Conservation (phyloP, 2,888 invertebrate genomes). For the Drosophila austrosaltans region DNA sequence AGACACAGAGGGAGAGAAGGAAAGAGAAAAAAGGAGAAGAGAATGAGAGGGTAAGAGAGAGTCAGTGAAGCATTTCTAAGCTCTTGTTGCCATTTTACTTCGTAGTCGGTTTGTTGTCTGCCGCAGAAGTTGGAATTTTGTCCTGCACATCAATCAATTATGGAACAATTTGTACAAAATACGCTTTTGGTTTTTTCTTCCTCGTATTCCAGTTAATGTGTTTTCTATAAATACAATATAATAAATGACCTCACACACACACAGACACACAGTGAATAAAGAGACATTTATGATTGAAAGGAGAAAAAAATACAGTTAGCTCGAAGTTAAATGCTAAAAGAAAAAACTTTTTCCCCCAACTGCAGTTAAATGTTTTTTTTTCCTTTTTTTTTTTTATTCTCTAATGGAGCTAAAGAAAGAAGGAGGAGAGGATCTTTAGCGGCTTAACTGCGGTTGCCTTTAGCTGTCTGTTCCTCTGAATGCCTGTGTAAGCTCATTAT, state of each 20-base stretch:
- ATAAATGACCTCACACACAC: slow-evolving; percentile 44
- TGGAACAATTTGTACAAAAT: slow-evolving; percentile 74
- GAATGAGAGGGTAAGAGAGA: neutral
- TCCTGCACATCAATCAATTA: slow-evolving; percentile 72
- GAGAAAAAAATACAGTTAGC: neutral
- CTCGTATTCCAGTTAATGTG: slow-evolving; percentile 69
- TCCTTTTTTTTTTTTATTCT: neutral
- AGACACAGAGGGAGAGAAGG: neutral
- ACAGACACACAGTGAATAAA: slow-evolving; percentile 1
- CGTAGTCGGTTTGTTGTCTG: slow-evolving; percentile 2
- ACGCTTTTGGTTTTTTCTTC: slow-evolving; percentile 56
- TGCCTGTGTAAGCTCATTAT: slow-evolving; percentile 2
- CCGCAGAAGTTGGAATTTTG: slow-evolving; percentile 21
- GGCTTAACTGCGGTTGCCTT: slow-evolving; percentile 2
- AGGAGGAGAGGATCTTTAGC: neutral
- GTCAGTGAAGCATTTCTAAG: slow-evolving; percentile 13
- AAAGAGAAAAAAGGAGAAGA: neutral
- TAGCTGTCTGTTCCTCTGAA: neutral
- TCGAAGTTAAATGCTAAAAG: neutral
- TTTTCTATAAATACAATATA: slow-evolving; percentile 68
- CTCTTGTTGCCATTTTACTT: slow-evolving; percentile 14
- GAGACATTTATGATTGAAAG: slow-evolving; percentile 5
- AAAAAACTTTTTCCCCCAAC: slow-evolving; percentile 1
- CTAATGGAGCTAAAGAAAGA: neutral
- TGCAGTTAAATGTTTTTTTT: slow-evolving; percentile 2